Evolutionary conservation across 2,888 invertebrate genomes (phyloP), one percentile per base, ranked within the genome.

Genomic region (Oegoconia quadripuncta): DNA sequence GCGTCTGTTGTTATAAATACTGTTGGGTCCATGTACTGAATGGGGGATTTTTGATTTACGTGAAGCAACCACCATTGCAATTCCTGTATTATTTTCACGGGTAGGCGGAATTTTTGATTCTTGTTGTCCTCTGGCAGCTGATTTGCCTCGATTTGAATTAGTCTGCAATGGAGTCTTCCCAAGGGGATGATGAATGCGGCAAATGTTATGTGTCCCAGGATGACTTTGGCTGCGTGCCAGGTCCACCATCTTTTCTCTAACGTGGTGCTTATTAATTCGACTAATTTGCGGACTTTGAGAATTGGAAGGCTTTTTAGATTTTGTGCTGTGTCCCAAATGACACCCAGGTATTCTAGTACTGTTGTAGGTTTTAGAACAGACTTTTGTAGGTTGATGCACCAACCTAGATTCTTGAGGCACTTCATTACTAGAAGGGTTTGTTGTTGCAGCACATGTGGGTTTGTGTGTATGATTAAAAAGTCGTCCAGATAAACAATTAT

Each of bases 141-240:
- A n/a, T n/a, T n/a, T n/a, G 48, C 41, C 16, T 27, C 42, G 9
- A 40, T 34, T 32, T 52, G 48, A 1, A 48, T 41, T 5, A 1
- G 2, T 23, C 45, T 15, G 28, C 40, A 38, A 17, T 46, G 48
- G 0, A 49, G 45, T 13, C 39, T 9, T 4, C 48, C 52, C 7
- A 8, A 11, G 3, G 29, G 30, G 3, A 31, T 27, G 14, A 34
- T n/a, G 18, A 15, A 34, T 3, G 26, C 3, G 2, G 26, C 34
- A 13, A 34, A 34, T 13, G 15, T 34, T 9, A 34, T n/a, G 12
- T 34, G 6, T 9, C 34, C 34, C 2, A 26, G 14, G 11, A 34
- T 3, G 3, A 27, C 12, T 34, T 34, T 34, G 3, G 26, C 34
- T 11, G 27, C 3, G 6, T 27, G 28, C 35, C 27, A 35, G 12